Evolutionary conservation across 2,888 invertebrate species (phyloP), one percentile per base, ranked within the genome.

Genomic region (Exephanes ischioxanthus): DNA sequence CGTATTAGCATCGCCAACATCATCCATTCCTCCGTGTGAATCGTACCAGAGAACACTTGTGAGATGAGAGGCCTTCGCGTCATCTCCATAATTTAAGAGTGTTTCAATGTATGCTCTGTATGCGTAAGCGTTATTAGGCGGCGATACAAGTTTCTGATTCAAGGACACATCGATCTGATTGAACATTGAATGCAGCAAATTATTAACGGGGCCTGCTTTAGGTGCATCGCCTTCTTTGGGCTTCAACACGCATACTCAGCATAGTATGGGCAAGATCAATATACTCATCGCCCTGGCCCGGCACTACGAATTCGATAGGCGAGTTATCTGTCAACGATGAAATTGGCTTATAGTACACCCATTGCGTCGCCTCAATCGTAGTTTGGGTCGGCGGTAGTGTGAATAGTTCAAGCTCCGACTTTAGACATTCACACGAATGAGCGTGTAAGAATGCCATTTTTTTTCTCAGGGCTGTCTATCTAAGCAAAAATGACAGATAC

Each of bases 151-250:
- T 22, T 22, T 22, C 22, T 22, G 1, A 22, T 22, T 22, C 22
- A 22, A 22, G 22, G 1, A 22, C 22, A 22, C 22, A 22, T 22
- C 22, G 22, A 22, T 22, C 22, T 22, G 22, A 22, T 22, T 22
- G 22, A 22, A 22, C 0, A 22, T 22, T 22, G 22, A 22, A 22
- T 22, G 22, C 22, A 22, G 22, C 22, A 22, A 22, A 22, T 88
- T 89, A 78, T 89, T 90, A 6, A 86, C 83, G 26, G 89, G 88
- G 9, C 83, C 88, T 1, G 86, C 78, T 22, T 22, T 22, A 3
- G 51, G 0, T 22, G 19, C n/a, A n/a, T 58, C 26, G 2, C 3
- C 0, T 0, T 11, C 16, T 16, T 16, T 48, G 11, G 48, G 48
- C 16, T 14, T 45, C 3, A 7, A 82, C 88, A 9, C 72, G 82